Base-by-base conservation (phyloP, 2,888 invertebrate genomes). In the Acronicta aceris region DNA sequence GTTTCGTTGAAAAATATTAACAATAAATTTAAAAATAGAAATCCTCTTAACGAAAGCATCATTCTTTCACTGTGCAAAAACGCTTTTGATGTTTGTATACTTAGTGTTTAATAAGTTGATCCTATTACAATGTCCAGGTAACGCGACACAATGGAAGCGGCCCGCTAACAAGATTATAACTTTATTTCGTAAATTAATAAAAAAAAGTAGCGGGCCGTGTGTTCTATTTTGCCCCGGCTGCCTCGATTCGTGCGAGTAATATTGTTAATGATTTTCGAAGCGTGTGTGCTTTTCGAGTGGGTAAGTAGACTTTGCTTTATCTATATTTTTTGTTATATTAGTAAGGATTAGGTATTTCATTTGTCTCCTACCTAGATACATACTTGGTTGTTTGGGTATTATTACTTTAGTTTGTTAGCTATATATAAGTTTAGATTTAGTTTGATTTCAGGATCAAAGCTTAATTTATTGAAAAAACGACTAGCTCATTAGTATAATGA, bases 51-150 rank as follows among this genome's bases (percentile, higher is more conserved):
- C 87, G 50, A 85, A 85, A 88, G 85, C 85, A 75, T 69, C 82
- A 88, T 92, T 92, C 91, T 90, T 91, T 91, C 85, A 79, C 85
- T 82, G 76, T 71, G 83, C 74, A 81, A 81, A 83, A 88, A 88
- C 81, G 91, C 92, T 92, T 93, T 94, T 95, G 94, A 95, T 95
- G 95, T 93, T 89, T 85, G 87, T 78, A 81, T 94, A 94, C 95
- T 95, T 95, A 93, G 90, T 93, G 88, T 93, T 92, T 94, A 91
- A 94, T 93, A 94, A 94, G 93, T 94, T 95, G 94, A 95, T 95
- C 95, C 95, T 95, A 94, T 95, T 95, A 95, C 89, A 89, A 87
- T 90, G 94, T 89, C 90, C 94, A 93, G 94, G 94, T 93, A 91
- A 89, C 88, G 84, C 79, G 74, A 81, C 87, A 90, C 91, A 92